Percentiles rank a stretch among this genome's conserved stretches.
These are phyloP conservation scores for Gymnodraco acuticeps DNA, from an alignment of 2,797 vertebrate genomes.

Conservation along the genomic window DNA sequence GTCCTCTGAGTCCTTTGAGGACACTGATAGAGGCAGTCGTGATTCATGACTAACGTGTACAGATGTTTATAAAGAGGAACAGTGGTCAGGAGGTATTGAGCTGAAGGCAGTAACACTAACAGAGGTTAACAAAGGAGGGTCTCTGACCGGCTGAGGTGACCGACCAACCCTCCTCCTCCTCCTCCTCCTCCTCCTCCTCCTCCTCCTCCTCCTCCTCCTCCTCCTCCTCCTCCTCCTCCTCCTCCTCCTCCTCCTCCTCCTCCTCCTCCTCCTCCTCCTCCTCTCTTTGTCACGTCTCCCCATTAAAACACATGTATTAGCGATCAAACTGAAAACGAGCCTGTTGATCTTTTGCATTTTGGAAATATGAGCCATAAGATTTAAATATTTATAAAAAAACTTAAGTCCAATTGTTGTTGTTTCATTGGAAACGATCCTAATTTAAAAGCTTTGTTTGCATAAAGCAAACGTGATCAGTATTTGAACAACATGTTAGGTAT, in stretches of 20 bases:
- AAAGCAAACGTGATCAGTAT: not conserved
- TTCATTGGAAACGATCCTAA: not conserved
- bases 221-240: too few species aligned
- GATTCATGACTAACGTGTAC: not conserved
- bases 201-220: too few species aligned
- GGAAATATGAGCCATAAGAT: not conserved
- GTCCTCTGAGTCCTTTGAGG: not conserved
- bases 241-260: not conserved
- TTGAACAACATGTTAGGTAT: not conserved
- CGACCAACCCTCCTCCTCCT: too few species aligned
- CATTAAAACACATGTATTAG: not conserved
- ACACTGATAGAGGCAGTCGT: not conserved
- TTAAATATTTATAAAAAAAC: not conserved
- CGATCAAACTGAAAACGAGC: not conserved
- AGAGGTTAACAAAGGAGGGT: constrained; percentile 18
- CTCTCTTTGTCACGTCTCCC: not conserved
- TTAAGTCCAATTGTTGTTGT: not conserved
- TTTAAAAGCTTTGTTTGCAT: not conserved
- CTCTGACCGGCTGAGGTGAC: constrained; percentile 51
- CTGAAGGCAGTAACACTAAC: not conserved
- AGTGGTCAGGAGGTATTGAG: not conserved
- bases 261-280: too few species aligned
- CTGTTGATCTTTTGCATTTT: not conserved
- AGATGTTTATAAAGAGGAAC: not conserved
- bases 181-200: too few species aligned